A percentile compares a stretch with the other conserved stretches of the same genome.
These are phyloP conservation scores for Pundamilia nyererei DNA, from an alignment of 2,113 vertebrate genomes.

Conservation along the genomic window DNA sequence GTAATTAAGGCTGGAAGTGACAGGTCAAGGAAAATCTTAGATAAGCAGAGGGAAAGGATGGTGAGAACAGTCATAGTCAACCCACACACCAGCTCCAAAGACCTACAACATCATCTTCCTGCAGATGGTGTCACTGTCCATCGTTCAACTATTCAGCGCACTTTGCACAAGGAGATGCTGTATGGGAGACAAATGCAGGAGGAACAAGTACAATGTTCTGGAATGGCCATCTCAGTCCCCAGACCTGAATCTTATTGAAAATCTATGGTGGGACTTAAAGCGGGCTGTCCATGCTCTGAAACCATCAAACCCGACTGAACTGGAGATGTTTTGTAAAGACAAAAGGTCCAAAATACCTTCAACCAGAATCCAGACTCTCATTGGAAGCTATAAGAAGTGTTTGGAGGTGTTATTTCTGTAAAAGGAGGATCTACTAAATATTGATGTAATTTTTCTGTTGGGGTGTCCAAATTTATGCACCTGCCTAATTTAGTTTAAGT, in stretches of 20 bases:
- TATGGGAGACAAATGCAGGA: accelerated
- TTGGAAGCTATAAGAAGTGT: background rate
- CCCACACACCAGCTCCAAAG: accelerated
- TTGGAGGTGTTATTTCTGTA: background rate
- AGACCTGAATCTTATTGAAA: no score
- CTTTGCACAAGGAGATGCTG: no score
- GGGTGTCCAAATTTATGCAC: background rate
- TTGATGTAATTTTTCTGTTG: background rate
- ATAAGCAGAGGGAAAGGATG: no score
- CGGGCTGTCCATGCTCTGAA: background rate
- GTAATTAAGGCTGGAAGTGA: no score
- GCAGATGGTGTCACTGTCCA: no score
- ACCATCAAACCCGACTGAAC: background rate
- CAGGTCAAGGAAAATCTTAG: no score
- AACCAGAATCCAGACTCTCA: background rate
- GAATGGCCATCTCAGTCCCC: no score
- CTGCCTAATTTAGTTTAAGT: background rate
- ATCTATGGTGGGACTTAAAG: background rate
- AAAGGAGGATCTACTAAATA: background rate
- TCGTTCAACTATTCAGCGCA: accelerated
- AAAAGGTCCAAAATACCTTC: background rate
- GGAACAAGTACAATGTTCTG: no score
- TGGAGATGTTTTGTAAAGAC: background rate
- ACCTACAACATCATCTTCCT: no score
- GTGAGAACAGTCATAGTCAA: no score